Percentiles rank a stretch among this genome's conserved stretches.
Evolutionary conservation across 1,140 invertebrate species (phyloP).

Genomic region (Gonatopus flavifemur): DNA sequence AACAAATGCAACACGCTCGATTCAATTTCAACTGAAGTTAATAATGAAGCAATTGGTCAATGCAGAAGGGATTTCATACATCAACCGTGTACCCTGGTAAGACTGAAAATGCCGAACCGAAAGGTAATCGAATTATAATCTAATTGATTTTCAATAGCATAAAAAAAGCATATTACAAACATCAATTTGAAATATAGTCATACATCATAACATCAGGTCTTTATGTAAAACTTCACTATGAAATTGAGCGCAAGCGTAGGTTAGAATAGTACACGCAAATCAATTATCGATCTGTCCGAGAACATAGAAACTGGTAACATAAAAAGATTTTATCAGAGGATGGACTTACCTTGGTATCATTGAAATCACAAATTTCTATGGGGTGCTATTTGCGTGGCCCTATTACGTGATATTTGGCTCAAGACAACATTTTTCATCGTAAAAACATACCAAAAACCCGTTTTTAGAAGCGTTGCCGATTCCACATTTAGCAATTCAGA

Average conservation of each 20-base stretch:
- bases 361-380: too few species aligned
- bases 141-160: neutral
- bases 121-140: neutral
- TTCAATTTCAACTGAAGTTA: too few species aligned
- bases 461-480: too few species aligned
- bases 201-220: neutral
- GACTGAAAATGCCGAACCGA: neutral
- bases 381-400: too few species aligned
- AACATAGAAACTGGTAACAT: too few species aligned
- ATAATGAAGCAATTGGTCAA: too few species aligned
- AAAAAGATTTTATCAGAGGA: too few species aligned
- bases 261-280: conserved; percentile 34
- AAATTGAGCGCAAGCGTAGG: conserved; percentile 19
- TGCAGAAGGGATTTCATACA: neutral
- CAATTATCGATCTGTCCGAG: conserved; percentile 39
- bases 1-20: neutral
- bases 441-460: too few species aligned
- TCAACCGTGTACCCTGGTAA: neutral
- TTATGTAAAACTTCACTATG: neutral
- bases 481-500: too few species aligned
- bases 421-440: too few species aligned
- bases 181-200: neutral
- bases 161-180: neutral
- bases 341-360: too few species aligned
- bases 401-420: too few species aligned